Base-by-base conservation (phyloP, 92 coral and sea anemone genomes). In the Actinostola sp. region DNA sequence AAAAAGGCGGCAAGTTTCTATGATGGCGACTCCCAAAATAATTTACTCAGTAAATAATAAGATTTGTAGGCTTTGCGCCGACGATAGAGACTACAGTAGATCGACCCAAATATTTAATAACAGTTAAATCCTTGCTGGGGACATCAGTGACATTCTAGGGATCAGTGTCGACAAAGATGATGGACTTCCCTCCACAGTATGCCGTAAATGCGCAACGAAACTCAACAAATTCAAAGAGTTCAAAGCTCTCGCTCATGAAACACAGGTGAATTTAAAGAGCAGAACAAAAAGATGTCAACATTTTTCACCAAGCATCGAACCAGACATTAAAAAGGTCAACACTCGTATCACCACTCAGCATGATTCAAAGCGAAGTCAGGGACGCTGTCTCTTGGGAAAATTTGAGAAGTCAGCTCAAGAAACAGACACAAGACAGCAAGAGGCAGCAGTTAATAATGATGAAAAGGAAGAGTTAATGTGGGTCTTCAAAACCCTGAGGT, bases 31-130 rank as follows among this genome's bases (percentile, higher is more conserved):
- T 50, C 85, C 85, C 20, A 32, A 69, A 66, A 70, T 71, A 63
- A 28, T 16, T 21, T 70, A 70, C 54, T 78, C 33, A 38, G 70
- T 46, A 57, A 80, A 80, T 61, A 70, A 41, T 49, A 41, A 62
- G 8, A 54, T 53, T 20, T 80, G 85, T 45, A 60, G 85, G 28
- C 72, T 80, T 16, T 80, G 85, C 27, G 45, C 54, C 4, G 60
- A 59, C 28, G 61, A 45, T 29, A 79, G 70, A 29, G 53, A 63
- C n/a, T 20, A 56, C 29, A 64, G 62, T 0, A 39, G 63, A 41
- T 70, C 54, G 24, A 71, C 57, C 0, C 31, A 45, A 1, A 43
- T 79, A 0, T 70, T 79, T 24, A 69, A 66, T 30, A 78, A 67
- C 24, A 51, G n/a, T 56, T 0, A 53, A 66, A 45, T 8, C 50